A percentile compares a stretch with the other conserved stretches of the same genome.
phyloP scores from a whole-genome alignment of 2,888 invertebrate genomes.

The Gnatocerus cornutus region DNA sequence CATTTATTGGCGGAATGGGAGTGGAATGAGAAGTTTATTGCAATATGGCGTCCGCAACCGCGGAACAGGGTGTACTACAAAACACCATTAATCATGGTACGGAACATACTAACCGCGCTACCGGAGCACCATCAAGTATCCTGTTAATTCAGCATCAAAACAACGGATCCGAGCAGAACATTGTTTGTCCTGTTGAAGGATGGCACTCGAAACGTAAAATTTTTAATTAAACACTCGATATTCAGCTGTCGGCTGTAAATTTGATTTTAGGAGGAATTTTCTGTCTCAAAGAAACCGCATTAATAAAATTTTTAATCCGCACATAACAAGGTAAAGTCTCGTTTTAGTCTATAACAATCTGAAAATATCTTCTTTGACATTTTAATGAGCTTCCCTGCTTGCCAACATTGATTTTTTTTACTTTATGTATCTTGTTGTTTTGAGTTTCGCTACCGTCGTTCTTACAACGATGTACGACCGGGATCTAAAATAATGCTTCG shows the following conservation, averaged over 20 bases:
- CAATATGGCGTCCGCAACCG: conserved; percentile 38
- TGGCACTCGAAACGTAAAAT: no score
- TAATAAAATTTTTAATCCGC: conserved; percentile 33
- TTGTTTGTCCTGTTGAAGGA: no score
- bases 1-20: conserved; percentile 31
- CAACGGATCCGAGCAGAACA: neutral
- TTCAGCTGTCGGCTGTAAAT: no score
- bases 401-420: conserved; percentile 36
- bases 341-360: conserved; percentile 9
- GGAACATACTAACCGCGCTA: conserved; percentile 35
- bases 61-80: conserved; percentile 44
- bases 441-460: conserved; percentile 5
- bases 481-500: conserved; percentile 16
- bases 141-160: conserved; percentile 36
- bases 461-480: conserved; percentile 20
- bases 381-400: conserved; percentile 25
- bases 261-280: no score
- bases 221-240: no score
- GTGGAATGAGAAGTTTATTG: conserved; percentile 27
- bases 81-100: conserved; percentile 47
- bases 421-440: conserved; percentile 19
- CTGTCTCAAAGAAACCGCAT: neutral
- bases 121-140: conserved; percentile 43
- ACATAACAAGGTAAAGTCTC: conserved; percentile 16
- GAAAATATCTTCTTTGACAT: conserved; percentile 22